These are phyloP conservation scores for Peromyscus maniculatus DNA, from an alignment of 2,113 vertebrate genomes.

Conservation along the genomic window DNA sequence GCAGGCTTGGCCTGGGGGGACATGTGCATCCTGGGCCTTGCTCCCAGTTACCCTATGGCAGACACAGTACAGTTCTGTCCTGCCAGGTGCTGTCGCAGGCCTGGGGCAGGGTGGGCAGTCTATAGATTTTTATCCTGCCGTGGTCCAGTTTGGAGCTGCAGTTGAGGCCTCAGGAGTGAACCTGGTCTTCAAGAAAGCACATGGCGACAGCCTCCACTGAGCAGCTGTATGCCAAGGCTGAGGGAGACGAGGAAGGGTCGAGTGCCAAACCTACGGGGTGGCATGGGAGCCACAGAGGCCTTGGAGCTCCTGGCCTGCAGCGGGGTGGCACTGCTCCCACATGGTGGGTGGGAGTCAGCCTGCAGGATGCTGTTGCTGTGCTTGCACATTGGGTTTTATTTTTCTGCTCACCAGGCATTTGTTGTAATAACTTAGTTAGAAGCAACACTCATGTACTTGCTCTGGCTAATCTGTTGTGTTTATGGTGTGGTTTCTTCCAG, in stretches of 20 bases:
- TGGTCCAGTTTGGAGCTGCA: background rate
- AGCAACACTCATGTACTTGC: background rate
- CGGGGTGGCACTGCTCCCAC: background rate
- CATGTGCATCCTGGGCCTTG: background rate
- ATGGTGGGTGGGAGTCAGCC: background rate
- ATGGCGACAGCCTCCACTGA: background rate
- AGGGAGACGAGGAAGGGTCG: no score
- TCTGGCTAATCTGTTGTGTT: background rate
- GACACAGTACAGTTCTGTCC: background rate
- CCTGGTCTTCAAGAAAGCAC: background rate
- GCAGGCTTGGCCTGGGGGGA: accelerated
- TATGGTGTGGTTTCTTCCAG: background rate
- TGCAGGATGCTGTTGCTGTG: background rate
- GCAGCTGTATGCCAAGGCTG: background rate
- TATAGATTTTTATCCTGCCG: accelerated
- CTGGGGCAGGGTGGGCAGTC: accelerated
- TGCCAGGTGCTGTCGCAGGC: accelerated
- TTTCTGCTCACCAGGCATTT: background rate
- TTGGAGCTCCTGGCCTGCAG: no score
- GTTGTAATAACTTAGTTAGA: background rate
- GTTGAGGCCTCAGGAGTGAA: background rate
- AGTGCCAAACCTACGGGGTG: background rate
- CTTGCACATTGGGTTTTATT: background rate
- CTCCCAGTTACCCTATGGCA: accelerated
- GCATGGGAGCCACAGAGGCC: background rate